These are phyloP conservation scores for Peromyscus californicus DNA, from an alignment of 2,113 vertebrate species.

Conservation along the genomic window DNA sequence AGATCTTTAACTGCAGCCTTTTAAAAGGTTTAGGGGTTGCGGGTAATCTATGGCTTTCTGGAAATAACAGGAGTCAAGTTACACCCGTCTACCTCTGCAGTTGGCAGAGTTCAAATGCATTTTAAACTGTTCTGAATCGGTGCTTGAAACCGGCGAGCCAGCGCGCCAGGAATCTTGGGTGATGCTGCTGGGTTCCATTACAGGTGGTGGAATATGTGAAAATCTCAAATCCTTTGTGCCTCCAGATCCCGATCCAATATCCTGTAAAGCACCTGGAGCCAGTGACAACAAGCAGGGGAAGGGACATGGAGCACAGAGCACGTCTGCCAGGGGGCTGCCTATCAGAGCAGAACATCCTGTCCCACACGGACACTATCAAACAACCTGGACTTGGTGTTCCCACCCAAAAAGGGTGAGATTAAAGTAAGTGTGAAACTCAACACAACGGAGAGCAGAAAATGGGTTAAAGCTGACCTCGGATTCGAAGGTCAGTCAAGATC, in stretches of 20 bases:
- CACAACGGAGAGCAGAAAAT: conserved; percentile 14
- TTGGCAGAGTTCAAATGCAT: conserved; percentile 44
- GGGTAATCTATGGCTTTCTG: conserved; percentile 71
- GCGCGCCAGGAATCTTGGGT: conserved; percentile 50
- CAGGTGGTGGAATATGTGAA: conserved; percentile 13
- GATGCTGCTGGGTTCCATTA: conserved; percentile 34
- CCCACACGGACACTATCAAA: not conserved
- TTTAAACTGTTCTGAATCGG: conserved; percentile 47
- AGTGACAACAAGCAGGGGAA: not conserved
- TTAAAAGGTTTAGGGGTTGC: conserved; percentile 36
- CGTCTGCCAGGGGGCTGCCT: not conserved
- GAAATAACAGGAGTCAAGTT: conserved; percentile 63
- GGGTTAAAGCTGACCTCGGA: not conserved
- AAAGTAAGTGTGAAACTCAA: conserved; percentile 42
- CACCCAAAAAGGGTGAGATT: conserved; percentile 10
- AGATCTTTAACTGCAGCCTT: conserved; percentile 63
- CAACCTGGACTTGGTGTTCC: not conserved
- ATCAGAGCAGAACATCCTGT: conserved; percentile 31
- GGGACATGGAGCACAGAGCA: not conserved
- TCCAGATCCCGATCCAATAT: conserved; percentile 41
- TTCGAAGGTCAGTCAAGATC: not conserved
- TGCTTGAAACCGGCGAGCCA: conserved; percentile 28
- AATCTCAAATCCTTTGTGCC: conserved; percentile 65
- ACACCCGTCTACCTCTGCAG: conserved; percentile 34
- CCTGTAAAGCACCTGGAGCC: not conserved